Conservation (phyloP, 2,888 invertebrate species). For the Leptinotarsa peninsularis region DNA sequence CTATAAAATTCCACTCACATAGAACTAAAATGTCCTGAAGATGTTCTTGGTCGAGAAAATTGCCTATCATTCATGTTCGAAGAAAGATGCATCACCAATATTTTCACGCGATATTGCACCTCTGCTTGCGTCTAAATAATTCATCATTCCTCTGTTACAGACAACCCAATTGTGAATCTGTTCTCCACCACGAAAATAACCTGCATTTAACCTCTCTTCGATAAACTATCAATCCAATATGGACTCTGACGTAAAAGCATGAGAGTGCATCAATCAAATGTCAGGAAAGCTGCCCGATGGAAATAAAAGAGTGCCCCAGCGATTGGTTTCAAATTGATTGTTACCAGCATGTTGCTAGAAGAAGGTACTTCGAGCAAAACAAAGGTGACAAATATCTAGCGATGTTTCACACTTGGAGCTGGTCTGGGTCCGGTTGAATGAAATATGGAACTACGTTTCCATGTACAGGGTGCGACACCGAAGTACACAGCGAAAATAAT, state of each 20-base stretch:
- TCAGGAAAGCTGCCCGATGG: constrained; percentile 52
- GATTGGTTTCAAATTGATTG: constrained; percentile 54
- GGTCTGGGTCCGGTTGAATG: neutral
- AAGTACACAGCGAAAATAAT: too few relatives aligned
- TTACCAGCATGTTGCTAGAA: constrained; percentile 46
- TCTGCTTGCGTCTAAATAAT: constrained; percentile 15
- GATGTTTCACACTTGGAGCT: neutral
- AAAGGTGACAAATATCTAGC: constrained; percentile 15
- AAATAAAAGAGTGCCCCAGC: constrained; percentile 54
- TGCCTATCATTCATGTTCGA: too few relatives aligned
- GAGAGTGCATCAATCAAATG: constrained; percentile 59
- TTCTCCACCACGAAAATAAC: constrained; percentile 48
- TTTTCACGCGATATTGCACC: neutral
- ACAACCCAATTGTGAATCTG: constrained; percentile 37
- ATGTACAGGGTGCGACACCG: too few relatives aligned
- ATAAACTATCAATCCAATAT: constrained; percentile 59
- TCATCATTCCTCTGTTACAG: constrained; percentile 24
- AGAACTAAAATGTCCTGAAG: too few relatives aligned
- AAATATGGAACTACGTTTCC: neutral
- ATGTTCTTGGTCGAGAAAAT: too few relatives aligned
- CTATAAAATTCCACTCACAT: too few relatives aligned
- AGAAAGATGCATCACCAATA: too few relatives aligned
- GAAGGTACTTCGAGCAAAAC: neutral
- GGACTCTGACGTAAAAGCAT: constrained; percentile 60
- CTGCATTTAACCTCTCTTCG: constrained; percentile 57